A percentile compares a stretch with the other conserved stretches of the same genome.
Evolutionary conservation across 2,113 vertebrate genomes (phyloP).

Genomic region (Etheostoma cragini): DNA sequence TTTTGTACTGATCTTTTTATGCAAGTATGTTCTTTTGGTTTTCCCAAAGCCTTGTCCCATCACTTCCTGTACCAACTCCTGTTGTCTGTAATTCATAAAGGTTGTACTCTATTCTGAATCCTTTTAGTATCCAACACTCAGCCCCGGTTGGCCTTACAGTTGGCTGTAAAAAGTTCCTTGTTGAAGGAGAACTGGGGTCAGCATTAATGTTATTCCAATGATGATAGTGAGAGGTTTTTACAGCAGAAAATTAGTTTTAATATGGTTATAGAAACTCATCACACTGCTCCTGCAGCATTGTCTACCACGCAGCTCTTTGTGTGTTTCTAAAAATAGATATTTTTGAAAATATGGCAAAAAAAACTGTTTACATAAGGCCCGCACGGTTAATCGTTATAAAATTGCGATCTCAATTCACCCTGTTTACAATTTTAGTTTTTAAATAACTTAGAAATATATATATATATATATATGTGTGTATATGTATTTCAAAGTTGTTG

Average conservation of each 20-base stretch:
- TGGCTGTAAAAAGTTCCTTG: neutral
- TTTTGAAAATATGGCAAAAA: neutral
- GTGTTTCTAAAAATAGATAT: neutral
- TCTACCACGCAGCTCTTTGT: neutral
- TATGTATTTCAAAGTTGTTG: no score
- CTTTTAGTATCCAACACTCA: neutral
- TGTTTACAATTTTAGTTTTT: no score
- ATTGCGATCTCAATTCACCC: no score
- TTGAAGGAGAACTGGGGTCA: neutral
- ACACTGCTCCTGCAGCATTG: neutral
- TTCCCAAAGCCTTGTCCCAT: conserved; percentile 12
- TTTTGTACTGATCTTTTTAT: conserved; percentile 47
- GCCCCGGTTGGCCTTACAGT: neutral
- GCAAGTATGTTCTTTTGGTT: conserved; percentile 27
- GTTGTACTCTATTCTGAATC: neutral
- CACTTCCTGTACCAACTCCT: neutral
- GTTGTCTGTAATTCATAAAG: neutral
- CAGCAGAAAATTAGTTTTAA: conserved; percentile 3
- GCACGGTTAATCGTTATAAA: no score
- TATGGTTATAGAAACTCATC: neutral
- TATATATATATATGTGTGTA: no score
- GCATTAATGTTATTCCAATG: neutral
- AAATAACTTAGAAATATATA: no score
- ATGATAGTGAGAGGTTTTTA: neutral
- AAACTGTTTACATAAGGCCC: neutral